Percentiles rank a stretch among this genome's conserved stretches.
Evolutionary conservation across 1,140 invertebrate species (phyloP).

Genomic region (Leptonema lineaticorne): DNA sequence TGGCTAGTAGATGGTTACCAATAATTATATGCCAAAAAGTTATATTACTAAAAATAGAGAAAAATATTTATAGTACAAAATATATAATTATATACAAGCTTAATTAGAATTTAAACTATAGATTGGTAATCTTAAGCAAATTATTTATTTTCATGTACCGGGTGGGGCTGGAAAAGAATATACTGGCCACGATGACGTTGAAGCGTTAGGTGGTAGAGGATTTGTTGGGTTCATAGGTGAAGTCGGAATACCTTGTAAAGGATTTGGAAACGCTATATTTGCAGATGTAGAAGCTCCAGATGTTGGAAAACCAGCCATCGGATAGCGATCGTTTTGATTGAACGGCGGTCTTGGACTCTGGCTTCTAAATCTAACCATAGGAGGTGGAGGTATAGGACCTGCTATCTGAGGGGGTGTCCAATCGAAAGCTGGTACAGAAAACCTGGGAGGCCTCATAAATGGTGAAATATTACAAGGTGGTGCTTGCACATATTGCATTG

Average conservation of each 20-base stretch:
- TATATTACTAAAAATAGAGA: too few relatives aligned
- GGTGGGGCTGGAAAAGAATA: constrained; percentile 9
- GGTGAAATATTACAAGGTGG: constrained; percentile 37
- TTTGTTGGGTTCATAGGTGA: not conserved
- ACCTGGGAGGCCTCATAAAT: constrained; percentile 44
- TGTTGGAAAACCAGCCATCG: not conserved
- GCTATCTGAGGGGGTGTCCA: constrained; percentile 46
- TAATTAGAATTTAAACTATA: not conserved
- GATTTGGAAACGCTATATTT: not conserved
- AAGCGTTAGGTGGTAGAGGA: too few relatives aligned
- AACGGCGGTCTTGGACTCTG: not conserved
- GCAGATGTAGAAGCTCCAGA: not conserved
- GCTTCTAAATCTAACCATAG: constrained; percentile 23
- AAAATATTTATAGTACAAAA: too few relatives aligned
- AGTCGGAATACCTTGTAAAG: not conserved
- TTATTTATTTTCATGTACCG: constrained; percentile 17
- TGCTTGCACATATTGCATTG: too few relatives aligned
- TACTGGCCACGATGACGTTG: not conserved
- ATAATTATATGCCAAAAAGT: too few relatives aligned
- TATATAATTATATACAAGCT: too few relatives aligned
- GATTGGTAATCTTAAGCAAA: not conserved
- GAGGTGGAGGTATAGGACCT: constrained; percentile 48
- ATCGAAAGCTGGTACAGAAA: constrained; percentile 47
- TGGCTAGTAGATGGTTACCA: too few relatives aligned
- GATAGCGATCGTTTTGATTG: not conserved